These are phyloP conservation scores for Acanthisitta chloris DNA, from an alignment of 2,113 vertebrate species.

Conservation along the genomic window DNA sequence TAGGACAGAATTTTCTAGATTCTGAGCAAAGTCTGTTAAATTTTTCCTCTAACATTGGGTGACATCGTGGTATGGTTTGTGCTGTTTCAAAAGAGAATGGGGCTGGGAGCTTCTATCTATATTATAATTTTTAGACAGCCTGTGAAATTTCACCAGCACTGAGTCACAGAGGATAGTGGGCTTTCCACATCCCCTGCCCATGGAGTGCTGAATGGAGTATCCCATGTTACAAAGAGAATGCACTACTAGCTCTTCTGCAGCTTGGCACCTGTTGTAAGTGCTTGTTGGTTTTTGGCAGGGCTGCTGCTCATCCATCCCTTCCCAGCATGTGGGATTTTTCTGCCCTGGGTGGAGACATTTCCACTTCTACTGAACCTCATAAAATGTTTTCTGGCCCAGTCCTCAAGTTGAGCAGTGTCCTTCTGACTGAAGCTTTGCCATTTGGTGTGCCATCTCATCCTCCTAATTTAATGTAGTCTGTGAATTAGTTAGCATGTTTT, in stretches of 20 bases:
- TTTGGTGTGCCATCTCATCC: not conserved
- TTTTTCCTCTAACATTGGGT: not conserved
- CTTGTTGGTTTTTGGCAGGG: not conserved
- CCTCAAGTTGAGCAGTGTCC: not conserved
- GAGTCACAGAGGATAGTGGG: fast-evolving
- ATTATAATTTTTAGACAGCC: not conserved
- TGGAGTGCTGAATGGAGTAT: not conserved
- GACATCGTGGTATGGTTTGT: not conserved
- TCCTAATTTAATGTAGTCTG: not conserved
- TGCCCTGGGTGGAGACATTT: not conserved
- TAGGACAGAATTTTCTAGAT: not conserved
- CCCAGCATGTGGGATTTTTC: not conserved
- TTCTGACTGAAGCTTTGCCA: not conserved
- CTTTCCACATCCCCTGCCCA: not conserved
- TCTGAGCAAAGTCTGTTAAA: not conserved
- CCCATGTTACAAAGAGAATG: not conserved
- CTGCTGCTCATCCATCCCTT: not conserved
- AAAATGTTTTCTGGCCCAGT: not conserved
- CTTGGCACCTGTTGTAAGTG: not conserved
- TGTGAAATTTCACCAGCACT: not conserved
- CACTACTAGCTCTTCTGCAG: not conserved
- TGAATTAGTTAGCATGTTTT: not conserved
- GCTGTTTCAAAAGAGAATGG: not conserved
- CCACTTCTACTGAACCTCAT: fast-evolving
- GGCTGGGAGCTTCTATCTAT: not conserved